Evolutionary conservation across 2,888 invertebrate species (phyloP), one percentile per base, ranked within the genome.

Genomic region (Graphium colonna): DNA sequence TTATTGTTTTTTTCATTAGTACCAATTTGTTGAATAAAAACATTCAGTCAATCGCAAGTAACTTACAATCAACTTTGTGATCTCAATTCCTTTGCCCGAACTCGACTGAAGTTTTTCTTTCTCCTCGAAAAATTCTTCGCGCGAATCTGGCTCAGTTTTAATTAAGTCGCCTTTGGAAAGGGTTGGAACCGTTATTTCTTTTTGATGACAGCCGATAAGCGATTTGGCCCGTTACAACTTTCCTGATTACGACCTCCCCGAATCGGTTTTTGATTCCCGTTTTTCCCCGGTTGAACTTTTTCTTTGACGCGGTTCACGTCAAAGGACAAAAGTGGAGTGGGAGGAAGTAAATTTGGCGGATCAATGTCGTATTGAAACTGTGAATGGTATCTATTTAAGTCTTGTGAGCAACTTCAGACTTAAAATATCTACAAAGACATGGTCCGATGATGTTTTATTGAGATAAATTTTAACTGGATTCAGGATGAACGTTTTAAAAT

Each of bases 161-260:
- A 88, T 86, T 86, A 79, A 84, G 79, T 86, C 61, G 65, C 72
- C n/a, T n/a, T n/a, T n/a, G n/a, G 82, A 79, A 83, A 83, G 82
- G 81, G 72, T 71, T 68, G 68, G 71, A 71, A 71, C 75, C 21
- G 75, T 85, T 81, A 83, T 84, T 83, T 75, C 79, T 81, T 82
- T 84, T 85, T 83, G 81, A 87, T 82, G 84, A 82, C 82, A 82
- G 75, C 77, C 85, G 81, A 87, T 88, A 80, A 85, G 82, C 81
- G 84, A 79, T 82, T 82, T 74, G 69, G 67, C 69, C 65, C 68
- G 60, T 69, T 70, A 71, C 58, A 79, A 77, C 75, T 73, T 73
- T 79, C 75, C 66, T 73, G 73, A 77, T 78, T 77, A 75, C 63
- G 69, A 63, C 63, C 68, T 69, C 65, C 54, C 58, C 55, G 63